phyloP scores from a whole-genome alignment of 2,113 vertebrate species.

The Plecotus auritus region DNA sequence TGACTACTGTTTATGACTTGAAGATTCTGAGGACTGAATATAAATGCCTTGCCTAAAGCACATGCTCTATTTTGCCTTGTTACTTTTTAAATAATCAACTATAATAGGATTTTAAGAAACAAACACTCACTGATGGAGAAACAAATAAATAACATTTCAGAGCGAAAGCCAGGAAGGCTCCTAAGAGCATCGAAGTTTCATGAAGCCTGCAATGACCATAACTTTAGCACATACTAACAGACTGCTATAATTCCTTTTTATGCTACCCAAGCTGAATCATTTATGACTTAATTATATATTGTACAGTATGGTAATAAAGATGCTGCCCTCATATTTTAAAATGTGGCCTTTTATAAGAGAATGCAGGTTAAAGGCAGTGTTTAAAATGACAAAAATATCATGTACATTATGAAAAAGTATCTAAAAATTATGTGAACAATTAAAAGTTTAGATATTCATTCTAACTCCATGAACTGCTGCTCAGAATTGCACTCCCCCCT shows the following conservation, averaged over 20 bases:
- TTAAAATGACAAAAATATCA: neutral
- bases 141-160: neutral
- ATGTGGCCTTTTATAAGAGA: neutral
- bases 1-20: neutral
- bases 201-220: neutral
- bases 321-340: neutral
- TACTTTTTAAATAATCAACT: neutral
- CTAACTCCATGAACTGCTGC: neutral
- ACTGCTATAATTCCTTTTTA: neutral
- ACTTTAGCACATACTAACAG: neutral
- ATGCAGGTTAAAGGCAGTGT: neutral
- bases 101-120: neutral
- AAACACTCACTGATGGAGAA: neutral
- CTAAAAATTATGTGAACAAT: neutral
- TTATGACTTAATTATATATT: conserved; percentile 54
- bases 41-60: neutral
- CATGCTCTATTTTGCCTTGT: neutral
- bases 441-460: neutral
- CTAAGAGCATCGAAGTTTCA: neutral
- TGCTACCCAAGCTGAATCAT: neutral
- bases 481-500: neutral
- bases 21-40: neutral
- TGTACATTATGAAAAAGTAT: neutral
- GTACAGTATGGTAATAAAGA: conserved; percentile 17
- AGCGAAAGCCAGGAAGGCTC: neutral